phyloP scores from a whole-genome alignment of 2,113 vertebrate species.

The Eretmochelys imbricata region DNA sequence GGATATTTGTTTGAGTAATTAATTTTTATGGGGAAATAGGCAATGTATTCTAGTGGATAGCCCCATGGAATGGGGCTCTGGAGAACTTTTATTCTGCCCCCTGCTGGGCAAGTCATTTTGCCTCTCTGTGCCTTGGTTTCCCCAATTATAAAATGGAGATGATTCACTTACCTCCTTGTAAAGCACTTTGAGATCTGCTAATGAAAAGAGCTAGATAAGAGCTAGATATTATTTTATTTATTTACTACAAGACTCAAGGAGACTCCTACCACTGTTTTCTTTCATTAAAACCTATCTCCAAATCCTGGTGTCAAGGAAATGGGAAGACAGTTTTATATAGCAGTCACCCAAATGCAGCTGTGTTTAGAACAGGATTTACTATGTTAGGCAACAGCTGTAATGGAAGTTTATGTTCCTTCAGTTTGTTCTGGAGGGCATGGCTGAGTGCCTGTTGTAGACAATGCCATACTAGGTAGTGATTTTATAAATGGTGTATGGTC shows the following conservation, averaged over 20 bases:
- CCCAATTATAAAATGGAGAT: not conserved
- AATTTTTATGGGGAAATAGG: too few species aligned
- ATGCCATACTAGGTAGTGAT: not conserved
- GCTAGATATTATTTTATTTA: not conserved
- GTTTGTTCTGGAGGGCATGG: not conserved
- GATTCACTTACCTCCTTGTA: not conserved
- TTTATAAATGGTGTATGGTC: not conserved
- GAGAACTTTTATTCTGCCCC: not conserved
- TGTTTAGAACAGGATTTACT: not conserved
- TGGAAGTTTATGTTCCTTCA: not conserved
- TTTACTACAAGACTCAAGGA: not conserved
- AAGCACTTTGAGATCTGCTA: not conserved
- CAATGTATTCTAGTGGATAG: too few species aligned
- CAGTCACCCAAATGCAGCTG: not conserved
- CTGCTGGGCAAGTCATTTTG: not conserved
- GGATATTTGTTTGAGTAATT: accelerated
- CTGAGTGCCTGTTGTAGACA: not conserved
- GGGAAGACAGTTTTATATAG: accelerated
- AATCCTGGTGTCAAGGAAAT: not conserved
- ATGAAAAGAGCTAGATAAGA: not conserved
- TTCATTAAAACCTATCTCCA: not conserved
- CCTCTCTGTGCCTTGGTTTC: not conserved
- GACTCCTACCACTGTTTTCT: not conserved
- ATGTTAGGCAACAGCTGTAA: accelerated
- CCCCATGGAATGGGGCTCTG: not conserved